phyloP scores from a whole-genome alignment of 1,140 invertebrate species.

The Macrosteles quadrilineatus region DNA sequence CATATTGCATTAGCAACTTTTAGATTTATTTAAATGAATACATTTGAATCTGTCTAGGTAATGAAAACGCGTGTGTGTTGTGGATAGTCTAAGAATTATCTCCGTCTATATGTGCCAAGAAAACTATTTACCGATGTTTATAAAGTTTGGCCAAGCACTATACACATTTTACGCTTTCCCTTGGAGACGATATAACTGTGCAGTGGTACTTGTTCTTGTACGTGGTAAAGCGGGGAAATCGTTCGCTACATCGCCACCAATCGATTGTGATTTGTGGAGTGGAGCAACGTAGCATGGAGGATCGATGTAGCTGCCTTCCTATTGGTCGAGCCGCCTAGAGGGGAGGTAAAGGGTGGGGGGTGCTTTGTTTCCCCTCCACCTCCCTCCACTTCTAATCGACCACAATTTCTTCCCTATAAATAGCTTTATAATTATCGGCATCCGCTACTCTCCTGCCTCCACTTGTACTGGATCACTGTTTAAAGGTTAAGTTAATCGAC shows the following conservation, averaged over 20 bases:
- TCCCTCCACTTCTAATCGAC: constrained; percentile 19
- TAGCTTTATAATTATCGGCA: constrained; percentile 27
- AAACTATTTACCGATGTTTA: too few species aligned
- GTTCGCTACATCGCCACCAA: neutral
- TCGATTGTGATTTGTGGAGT: constrained; percentile 25
- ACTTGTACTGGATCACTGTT: too few species aligned
- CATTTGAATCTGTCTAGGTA: too few species aligned
- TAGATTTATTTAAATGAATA: too few species aligned
- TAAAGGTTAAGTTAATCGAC: too few species aligned
- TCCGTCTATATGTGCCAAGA: too few species aligned
- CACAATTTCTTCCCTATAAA: constrained; percentile 30
- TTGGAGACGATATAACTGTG: too few species aligned
- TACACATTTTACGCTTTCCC: too few species aligned
- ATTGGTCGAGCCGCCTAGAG: neutral
- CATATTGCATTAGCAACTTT: too few species aligned
- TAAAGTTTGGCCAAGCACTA: too few species aligned
- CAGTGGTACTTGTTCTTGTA: neutral
- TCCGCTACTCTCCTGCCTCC: neutral
- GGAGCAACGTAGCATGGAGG: neutral
- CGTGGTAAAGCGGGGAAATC: constrained; percentile 16
- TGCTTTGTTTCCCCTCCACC: constrained; percentile 15
- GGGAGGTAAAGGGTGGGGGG: neutral
- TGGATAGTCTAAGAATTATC: too few species aligned
- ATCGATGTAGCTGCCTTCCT: neutral
- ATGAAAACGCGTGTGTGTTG: too few species aligned